phyloP scores from a whole-genome alignment of 1,140 invertebrate genomes.

The Drosophila takahashii region DNA sequence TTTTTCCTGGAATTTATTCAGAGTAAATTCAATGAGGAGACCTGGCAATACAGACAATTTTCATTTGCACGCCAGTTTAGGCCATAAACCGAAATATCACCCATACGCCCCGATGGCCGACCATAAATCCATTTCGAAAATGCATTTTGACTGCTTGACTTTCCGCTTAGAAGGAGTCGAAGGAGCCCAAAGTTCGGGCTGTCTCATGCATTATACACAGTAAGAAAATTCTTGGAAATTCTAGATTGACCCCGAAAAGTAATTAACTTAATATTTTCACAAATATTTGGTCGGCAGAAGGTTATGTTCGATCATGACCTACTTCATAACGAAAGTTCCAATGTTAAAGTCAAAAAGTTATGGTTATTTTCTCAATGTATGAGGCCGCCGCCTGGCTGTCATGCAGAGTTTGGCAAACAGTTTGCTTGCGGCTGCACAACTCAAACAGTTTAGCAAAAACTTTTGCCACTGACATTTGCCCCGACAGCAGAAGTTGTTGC shows the following conservation, averaged over 20 bases:
- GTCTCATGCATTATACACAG: constrained; percentile 4
- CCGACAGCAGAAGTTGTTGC: constrained; percentile 27
- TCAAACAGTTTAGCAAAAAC: constrained; percentile 69
- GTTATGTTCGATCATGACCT: neutral
- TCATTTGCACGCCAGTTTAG: constrained; percentile 46
- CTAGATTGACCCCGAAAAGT: too few species aligned
- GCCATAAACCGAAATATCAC: constrained; percentile 57
- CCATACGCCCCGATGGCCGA: constrained; percentile 53
- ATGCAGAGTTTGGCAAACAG: constrained; percentile 68
- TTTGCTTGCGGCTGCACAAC: constrained; percentile 64
- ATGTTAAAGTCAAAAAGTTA: neutral
- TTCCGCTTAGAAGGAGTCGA: constrained; percentile 56
- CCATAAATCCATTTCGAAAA: constrained; percentile 61
- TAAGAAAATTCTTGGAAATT: neutral
- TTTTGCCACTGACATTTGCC: constrained; percentile 56
- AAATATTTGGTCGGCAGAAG: neutral
- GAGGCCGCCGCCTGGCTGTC: constrained; percentile 30
- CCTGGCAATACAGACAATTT: constrained; percentile 41
- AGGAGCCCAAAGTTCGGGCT: constrained; percentile 28
- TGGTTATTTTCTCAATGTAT: constrained; percentile 18
- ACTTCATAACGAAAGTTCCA: neutral
- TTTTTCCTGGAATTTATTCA: constrained; percentile 13
- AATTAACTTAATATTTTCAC: neutral
- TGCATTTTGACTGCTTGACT: constrained; percentile 80
- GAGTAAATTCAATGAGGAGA: constrained; percentile 37